A percentile compares a stretch with the other conserved stretches of the same genome.
Evolutionary conservation across 1,140 invertebrate genomes (phyloP).

Genomic region (Rhysida immarginata): DNA sequence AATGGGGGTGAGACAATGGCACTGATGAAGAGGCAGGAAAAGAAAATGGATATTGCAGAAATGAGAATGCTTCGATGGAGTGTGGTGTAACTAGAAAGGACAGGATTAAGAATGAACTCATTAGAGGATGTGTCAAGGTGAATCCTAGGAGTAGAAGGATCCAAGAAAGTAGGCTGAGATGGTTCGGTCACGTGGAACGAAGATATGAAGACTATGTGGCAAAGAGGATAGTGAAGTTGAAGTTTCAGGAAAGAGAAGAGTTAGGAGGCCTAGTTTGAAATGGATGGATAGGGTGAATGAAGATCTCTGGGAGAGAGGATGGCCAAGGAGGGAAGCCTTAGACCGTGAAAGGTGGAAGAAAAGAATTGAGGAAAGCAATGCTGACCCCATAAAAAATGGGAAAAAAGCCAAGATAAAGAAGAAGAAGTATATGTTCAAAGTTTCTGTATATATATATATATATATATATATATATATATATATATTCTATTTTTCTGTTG

Average conservation of each 20-base stretch:
- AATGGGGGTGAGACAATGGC: neutral
- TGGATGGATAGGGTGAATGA: no score
- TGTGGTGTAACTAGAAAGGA: neutral
- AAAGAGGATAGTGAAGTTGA: neutral
- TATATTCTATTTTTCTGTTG: no score
- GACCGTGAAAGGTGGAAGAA: neutral
- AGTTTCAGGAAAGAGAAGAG: neutral
- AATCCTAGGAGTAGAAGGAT: neutral
- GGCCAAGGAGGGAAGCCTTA: neutral
- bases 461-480: no score
- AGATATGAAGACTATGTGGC: neutral
- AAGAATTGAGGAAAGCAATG: neutral
- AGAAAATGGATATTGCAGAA: neutral
- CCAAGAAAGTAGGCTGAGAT: neutral
- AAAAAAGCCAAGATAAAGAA: neutral
- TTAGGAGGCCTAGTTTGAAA: neutral
- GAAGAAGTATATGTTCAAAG: neutral
- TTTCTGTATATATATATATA: no score
- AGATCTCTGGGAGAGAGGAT: neutral
- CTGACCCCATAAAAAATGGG: neutral
- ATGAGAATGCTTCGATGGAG: neutral
- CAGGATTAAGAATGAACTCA: neutral
- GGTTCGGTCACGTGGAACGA: neutral
- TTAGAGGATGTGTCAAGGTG: neutral
- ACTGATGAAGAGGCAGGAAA: neutral